phyloP scores from a whole-genome alignment of 2,888 invertebrate genomes.

The Pachycephus smyrnensis region DNA sequence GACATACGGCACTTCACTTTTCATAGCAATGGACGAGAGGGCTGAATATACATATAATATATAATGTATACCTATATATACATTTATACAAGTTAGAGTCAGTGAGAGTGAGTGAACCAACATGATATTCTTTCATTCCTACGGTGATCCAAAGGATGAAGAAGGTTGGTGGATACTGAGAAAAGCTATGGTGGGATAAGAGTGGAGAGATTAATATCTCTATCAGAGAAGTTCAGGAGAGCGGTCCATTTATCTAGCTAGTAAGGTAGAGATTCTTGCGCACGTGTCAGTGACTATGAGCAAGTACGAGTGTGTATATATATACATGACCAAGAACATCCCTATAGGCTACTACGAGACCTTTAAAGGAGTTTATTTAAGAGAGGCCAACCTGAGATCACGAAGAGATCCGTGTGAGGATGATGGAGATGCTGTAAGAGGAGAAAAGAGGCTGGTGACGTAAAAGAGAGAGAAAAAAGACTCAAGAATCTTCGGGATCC shows the following conservation, averaged over 20 bases:
- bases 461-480: conserved; percentile 26
- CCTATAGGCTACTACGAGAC: conserved; percentile 9
- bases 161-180: conserved; percentile 11
- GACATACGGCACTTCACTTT: conserved; percentile 57
- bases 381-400: conserved; percentile 24
- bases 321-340: background rate
- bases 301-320: background rate
- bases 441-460: conserved; percentile 26
- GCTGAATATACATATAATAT: background rate
- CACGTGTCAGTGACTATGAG: background rate
- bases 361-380: conserved; percentile 51
- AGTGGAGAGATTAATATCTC: conserved; percentile 61
- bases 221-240: conserved; percentile 59
- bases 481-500: conserved; percentile 11
- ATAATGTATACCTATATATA: background rate
- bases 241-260: conserved; percentile 56
- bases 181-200: conserved; percentile 15
- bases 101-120: background rate
- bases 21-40: conserved; percentile 37
- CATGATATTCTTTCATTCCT: background rate
- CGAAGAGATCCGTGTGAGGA: conserved; percentile 13
- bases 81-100: background rate
- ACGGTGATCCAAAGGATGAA: background rate
- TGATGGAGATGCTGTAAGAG: conserved; percentile 16
- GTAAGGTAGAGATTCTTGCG: conserved; percentile 28